Conservation (phyloP, 2,113 vertebrate genomes). For the Panthera leo region DNA sequence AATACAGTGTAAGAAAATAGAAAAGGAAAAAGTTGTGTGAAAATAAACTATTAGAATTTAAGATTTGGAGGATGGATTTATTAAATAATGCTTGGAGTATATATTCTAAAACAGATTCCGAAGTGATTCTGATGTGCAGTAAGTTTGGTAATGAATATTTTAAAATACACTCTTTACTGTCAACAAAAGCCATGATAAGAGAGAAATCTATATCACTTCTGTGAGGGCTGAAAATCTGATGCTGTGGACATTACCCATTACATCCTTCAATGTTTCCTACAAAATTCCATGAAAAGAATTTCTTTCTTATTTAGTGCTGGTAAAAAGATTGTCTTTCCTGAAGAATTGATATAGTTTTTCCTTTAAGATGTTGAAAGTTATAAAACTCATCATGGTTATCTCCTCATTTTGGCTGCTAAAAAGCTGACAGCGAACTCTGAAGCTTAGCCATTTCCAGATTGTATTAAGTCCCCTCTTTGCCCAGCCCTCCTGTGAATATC, state of each 20-base stretch:
- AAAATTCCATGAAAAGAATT: conserved; percentile 11
- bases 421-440: neutral
- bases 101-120: neutral
- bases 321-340: neutral
- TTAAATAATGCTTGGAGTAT: neutral
- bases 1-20: neutral
- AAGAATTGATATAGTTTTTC: neutral
- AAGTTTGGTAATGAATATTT: neutral
- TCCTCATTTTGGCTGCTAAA: neutral
- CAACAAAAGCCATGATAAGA: neutral
- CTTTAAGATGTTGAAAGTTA: neutral
- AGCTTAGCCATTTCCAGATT: neutral
- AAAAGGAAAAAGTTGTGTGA: neutral
- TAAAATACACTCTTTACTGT: neutral
- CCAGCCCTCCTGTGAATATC: neutral
- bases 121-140: neutral
- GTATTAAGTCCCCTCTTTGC: neutral
- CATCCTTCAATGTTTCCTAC: neutral
- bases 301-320: neutral
- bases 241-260: neutral
- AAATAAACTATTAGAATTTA: conserved; percentile 6
- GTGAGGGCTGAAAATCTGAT: neutral
- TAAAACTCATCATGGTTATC: neutral
- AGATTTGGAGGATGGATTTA: neutral
- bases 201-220: neutral